A percentile compares a stretch with the other conserved stretches of the same genome.
Evolutionary conservation across 30 jellyfish, hydroid and myxozoan genomes (phyloP).

Genomic region (Catostylus mosaicus): DNA sequence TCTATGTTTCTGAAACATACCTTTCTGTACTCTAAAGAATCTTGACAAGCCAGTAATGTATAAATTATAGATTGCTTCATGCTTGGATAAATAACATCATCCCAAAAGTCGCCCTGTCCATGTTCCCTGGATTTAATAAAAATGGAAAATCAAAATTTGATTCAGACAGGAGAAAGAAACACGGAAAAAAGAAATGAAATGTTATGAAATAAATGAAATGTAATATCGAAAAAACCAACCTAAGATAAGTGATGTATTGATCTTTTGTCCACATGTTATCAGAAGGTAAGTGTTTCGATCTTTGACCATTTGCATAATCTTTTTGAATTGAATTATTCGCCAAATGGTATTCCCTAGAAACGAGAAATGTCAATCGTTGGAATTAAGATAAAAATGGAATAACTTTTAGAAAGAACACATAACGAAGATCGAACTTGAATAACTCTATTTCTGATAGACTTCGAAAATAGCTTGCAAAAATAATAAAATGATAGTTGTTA

Average conservation of each 20-base stretch:
- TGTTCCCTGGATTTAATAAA: constrained; percentile 13
- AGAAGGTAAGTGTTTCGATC: constrained; percentile 78
- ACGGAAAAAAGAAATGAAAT: too few species aligned
- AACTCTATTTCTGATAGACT: too few species aligned
- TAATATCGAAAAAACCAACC: too few species aligned
- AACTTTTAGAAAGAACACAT: background rate
- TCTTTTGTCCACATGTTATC: constrained; percentile 96
- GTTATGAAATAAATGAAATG: too few species aligned
- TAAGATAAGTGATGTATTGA: constrained; percentile 72
- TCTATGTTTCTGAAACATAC: too few species aligned
- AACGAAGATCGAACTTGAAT: background rate
- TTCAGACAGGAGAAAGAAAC: too few species aligned
- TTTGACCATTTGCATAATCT: constrained; percentile 73
- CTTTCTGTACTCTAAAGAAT: constrained; percentile 87
- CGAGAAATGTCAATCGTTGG: too few species aligned
- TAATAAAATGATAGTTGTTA: too few species aligned
- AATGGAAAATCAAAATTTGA: too few species aligned
- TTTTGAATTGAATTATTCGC: constrained; percentile 95
- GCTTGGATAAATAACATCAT: constrained; percentile 81
- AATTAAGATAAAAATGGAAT: background rate
- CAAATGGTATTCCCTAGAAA: constrained; percentile 79
- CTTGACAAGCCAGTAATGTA: constrained; percentile 82
- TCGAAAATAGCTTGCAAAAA: too few species aligned
- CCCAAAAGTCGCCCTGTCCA: constrained; percentile 78
- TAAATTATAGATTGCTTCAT: constrained; percentile 79